Evolutionary conservation across 2,888 invertebrate genomes (phyloP).

Genomic region (Steinernema hermaphroditum): DNA sequence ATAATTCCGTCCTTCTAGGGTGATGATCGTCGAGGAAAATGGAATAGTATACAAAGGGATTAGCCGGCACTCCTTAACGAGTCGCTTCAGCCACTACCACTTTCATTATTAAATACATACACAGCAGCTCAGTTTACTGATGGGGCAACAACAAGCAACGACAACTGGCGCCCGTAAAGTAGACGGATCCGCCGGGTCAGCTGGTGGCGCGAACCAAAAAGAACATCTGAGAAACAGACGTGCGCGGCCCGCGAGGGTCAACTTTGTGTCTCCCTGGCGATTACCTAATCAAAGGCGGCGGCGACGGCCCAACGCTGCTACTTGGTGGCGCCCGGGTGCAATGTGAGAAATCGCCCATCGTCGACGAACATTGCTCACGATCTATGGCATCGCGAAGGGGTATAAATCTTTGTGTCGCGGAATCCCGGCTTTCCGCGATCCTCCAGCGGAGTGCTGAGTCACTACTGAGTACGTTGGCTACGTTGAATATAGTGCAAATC

Average conservation of each 20-base stretch:
- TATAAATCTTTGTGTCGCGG: conserved; percentile 26
- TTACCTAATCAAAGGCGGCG: conserved; percentile 28
- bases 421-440: neutral
- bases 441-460: neutral
- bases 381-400: conserved; percentile 22
- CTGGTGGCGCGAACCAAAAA: conserved; percentile 11
- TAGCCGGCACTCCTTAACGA: neutral
- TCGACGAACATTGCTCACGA: conserved; percentile 23
- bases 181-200: conserved; percentile 15
- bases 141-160: neutral
- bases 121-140: no score
- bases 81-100: conserved; percentile 3
- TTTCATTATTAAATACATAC: neutral
- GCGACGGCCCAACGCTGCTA: neutral
- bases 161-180: conserved; percentile 16
- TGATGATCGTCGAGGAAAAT: no score
- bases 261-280: neutral
- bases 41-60: conserved; percentile 22
- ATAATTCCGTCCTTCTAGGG: no score
- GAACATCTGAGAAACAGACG: conserved; percentile 30
- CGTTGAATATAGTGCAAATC: neutral
- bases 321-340: neutral
- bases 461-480: neutral
- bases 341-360: conserved; percentile 25
- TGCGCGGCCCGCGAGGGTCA: conserved; percentile 13